phyloP scores from a whole-genome alignment of 2,113 vertebrate genomes.

The Mola mola region DNA sequence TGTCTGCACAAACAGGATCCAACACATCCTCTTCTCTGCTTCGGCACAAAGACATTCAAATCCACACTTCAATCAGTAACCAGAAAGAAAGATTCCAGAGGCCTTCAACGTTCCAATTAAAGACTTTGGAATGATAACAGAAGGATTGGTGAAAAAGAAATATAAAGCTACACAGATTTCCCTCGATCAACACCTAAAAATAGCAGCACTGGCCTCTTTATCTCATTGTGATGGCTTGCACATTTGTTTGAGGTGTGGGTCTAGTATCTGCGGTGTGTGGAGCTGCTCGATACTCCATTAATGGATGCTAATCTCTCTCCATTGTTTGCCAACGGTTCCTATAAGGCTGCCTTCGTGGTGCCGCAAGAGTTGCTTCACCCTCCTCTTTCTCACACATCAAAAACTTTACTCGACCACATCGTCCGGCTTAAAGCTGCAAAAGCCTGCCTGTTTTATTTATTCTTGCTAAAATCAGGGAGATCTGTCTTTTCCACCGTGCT shows the following conservation, averaged over 20 bases:
- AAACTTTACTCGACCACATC: conserved; percentile 16
- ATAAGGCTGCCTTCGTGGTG: conserved; percentile 8
- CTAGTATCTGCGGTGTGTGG: conserved; percentile 32
- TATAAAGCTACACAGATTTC: conserved; percentile 47
- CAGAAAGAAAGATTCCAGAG: conserved; percentile 48
- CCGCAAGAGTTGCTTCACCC: not conserved
- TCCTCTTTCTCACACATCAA: conserved; percentile 2
- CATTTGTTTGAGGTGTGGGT: conserved; percentile 33
- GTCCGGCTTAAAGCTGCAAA: conserved; percentile 26
- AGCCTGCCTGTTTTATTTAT: conserved; percentile 42
- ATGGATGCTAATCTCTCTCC: conserved; percentile 55
- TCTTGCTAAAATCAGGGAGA: conserved; percentile 41
- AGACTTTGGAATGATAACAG: conserved; percentile 59
- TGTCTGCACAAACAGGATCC: conserved; percentile 44
- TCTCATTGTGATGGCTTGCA: conserved; percentile 46
- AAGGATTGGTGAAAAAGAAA: conserved; percentile 41
- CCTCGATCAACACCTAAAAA: conserved; percentile 63
- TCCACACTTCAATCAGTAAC: conserved; percentile 35
- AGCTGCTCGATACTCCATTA: conserved; percentile 44
- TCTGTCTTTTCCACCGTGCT: conserved; percentile 36
- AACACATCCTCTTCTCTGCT: conserved; percentile 46
- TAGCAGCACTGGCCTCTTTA: conserved; percentile 65
- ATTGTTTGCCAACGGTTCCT: conserved; percentile 31
- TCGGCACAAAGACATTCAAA: conserved; percentile 47
- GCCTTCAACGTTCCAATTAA: conserved; percentile 61